Evolutionary conservation across 2,113 vertebrate genomes (phyloP).

Genomic region (Alouatta palliata): DNA sequence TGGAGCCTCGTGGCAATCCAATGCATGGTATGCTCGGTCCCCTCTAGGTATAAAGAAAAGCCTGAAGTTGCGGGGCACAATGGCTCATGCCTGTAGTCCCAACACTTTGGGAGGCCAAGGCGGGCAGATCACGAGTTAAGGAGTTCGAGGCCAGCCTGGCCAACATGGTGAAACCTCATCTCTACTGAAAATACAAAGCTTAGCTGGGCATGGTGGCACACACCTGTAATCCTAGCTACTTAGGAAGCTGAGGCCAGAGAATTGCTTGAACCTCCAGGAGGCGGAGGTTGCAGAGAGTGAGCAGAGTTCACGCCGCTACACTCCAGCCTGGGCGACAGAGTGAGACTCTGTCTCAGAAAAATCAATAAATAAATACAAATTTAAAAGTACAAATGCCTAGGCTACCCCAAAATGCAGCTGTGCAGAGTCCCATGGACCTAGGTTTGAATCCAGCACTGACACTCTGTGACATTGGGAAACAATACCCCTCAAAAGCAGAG

Average conservation of each 20-base stretch:
- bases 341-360: not conserved
- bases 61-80: not conserved
- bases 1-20: not conserved
- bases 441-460: too few species aligned
- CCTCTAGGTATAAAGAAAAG: not conserved
- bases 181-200: not conserved
- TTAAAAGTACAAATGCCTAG: too few species aligned
- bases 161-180: not conserved
- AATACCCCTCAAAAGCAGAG: too few species aligned
- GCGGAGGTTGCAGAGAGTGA: not conserved
- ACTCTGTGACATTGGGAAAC: too few species aligned
- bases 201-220: not conserved
- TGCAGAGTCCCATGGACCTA: too few species aligned
- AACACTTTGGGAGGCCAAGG: not conserved
- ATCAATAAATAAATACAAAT: not conserved
- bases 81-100: not conserved
- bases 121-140: not conserved
- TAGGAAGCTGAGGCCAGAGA: too few species aligned
- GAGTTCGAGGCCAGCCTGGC: not conserved
- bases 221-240: not conserved
- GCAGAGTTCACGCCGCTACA: not conserved
- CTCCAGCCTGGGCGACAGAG: not conserved
- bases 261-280: not conserved
- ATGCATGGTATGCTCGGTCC: not conserved
- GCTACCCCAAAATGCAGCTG: too few species aligned